Base-by-base conservation (phyloP, 1,140 invertebrate species). In the Kradibia gibbosae region DNA sequence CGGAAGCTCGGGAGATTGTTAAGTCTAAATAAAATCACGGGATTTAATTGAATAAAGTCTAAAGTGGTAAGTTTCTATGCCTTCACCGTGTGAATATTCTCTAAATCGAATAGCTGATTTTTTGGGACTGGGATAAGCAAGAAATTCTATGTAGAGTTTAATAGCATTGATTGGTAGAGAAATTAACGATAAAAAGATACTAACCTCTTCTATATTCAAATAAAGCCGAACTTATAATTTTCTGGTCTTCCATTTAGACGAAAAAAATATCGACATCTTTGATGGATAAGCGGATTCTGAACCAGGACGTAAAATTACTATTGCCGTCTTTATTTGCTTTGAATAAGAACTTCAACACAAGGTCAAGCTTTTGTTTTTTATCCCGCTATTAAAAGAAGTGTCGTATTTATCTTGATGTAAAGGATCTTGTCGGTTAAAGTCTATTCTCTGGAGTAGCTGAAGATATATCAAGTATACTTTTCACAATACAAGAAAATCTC, bases 91-190 rank as follows among this genome's bases (percentile, higher is more conserved):
- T 81, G 80, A 81, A 81, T 73, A 65, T 70, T 50, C 73, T 76
- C 57, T 73, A 76, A 81, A 81, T 71, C 73, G 71, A 81, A 81
- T 71, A 75, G 62, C 76, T 62, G 70, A 74, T 81, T 81, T 81
- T 45, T 75, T 72, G 45, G 67, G 57, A 55, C 50, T 25, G n/a
- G 36, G 72, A 4, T 55, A 28, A n/a, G 31, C 17, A 39, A 22
- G 13, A 13, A 31, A 34, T 42, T 36, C 1, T 20, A 13, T 55
- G 31, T 20, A n/a, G n/a, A n/a, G n/a, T n/a, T 15, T 60, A 80
- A 60, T 62, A 55, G 48, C 57, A 75, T 39, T 65, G n/a, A 67
- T 50, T 22, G 60, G 39, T 22, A 31, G 55, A 80, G 28, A 50
- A 72, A 25, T 13, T 25, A 55, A n/a, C 17, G 75, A 45, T 42